Conservation (phyloP, 2,113 vertebrate species). For the Oncorhynchus clarkii region DNA sequence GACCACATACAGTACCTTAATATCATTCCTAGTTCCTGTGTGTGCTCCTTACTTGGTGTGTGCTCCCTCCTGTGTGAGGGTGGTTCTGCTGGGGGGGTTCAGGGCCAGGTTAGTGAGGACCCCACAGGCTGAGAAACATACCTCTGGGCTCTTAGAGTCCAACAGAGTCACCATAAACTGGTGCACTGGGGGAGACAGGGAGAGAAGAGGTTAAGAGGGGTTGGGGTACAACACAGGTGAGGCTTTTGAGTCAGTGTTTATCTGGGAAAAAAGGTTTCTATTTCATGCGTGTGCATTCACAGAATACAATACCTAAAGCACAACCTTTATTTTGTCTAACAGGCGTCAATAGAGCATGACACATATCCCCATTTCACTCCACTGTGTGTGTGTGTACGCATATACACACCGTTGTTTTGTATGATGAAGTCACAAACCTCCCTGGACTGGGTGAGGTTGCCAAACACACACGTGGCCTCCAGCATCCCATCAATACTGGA, state of each 20-base stretch:
- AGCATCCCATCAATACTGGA: slow-evolving; percentile 79
- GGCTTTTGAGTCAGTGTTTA: background rate
- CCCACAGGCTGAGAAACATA: slow-evolving; percentile 92
- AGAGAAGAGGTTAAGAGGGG: background rate
- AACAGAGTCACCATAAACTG: slow-evolving; percentile 85
- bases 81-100: slow-evolving; percentile 71
- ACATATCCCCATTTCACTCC: background rate
- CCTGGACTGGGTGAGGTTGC: slow-evolving; percentile 80
- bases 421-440: slow-evolving; percentile 81
- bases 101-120: slow-evolving; percentile 87
- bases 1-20: too few species aligned
- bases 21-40: background rate
- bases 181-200: slow-evolving; percentile 75
- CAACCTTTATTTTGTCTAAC: too few species aligned
- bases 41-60: slow-evolving; percentile 80
- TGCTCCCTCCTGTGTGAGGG: slow-evolving; percentile 78
- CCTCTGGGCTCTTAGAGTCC: slow-evolving; percentile 84
- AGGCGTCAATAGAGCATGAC: background rate
- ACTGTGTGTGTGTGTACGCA: background rate
- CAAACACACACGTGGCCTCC: slow-evolving; percentile 82
- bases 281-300: background rate
- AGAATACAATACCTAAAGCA: too few species aligned
- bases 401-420: slow-evolving; percentile 71
- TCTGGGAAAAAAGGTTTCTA: background rate
- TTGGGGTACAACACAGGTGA: background rate